Evolutionary conservation across 2,888 invertebrate species (phyloP), one percentile per base, ranked within the genome.

Genomic region (Drosophila nr. perissopoda): DNA sequence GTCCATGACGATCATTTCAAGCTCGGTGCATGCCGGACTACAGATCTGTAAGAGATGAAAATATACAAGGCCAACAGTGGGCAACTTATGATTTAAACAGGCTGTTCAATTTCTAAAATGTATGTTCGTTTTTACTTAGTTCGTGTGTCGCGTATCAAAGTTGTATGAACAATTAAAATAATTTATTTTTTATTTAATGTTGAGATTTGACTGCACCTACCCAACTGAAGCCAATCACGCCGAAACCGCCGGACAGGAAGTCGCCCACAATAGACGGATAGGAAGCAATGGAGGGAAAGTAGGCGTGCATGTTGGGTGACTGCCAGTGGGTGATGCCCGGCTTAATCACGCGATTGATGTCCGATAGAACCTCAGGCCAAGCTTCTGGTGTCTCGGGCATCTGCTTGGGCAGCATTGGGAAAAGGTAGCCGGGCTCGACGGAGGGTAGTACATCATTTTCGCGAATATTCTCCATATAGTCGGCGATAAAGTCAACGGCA

Each of bases 261-360:
- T 97, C 98, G 4, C 97, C 97, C 4, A 98, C 94, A 59, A 98
- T 95, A 33, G 96, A 95, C 4, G 98, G 97, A 92, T 95, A 98
- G 0, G 98, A 98, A 73, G 95, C 95, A 18, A 95, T 97, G 0
- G 97, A 96, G 0, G 98, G 98, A 92, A 95, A 98, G 92, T 97
- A 99, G 0, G 98, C 98, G 91, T 98, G 97, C 94, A 99, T 99
- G 82, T 97, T 95, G 1, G 98, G 99, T 13, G 98, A 98, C 84
- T 97, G 96, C 99, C 99, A 99, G 88, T 98, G 98, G 0, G 98
- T 98, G 36, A 97, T 93, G 81, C 99, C 99, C 0, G 99, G 99
- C 96, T 98, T 96, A 77, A 99, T 97, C 63, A 97, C 95, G 80
- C 95, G 94, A 91, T 97, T 97, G 72, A 99, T 95, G 91, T 99